Evolutionary conservation across 2,113 vertebrate species (phyloP), one percentile per base, ranked within the genome.

Genomic region (Dipodomys ordii): DNA sequence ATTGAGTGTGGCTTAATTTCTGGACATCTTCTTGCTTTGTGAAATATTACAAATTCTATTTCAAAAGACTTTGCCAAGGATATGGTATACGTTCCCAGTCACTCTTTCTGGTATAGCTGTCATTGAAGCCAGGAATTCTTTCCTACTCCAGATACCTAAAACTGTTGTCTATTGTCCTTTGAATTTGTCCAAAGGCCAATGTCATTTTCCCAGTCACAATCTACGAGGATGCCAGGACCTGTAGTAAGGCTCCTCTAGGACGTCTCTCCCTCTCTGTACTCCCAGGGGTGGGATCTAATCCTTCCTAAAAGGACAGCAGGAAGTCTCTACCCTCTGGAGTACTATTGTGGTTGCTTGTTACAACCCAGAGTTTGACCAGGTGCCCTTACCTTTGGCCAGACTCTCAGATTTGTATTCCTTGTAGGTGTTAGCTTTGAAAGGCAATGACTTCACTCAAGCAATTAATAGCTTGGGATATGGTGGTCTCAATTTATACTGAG

Each of bases 101-200:
- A 18, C 1, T 46, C 16, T 30, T 7, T 16, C 7, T 67, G 22
- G 2, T 57, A 30, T 23, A 62, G 27, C 8, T 4, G 1, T 39
- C 0, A 1, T 6, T 87, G 32, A 46, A 57, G 23, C 25, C 49
- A 71, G 5, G 0, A 2, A 22, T 32, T 60, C 44, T 60, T 25
- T 32, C 1, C 3, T 44, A 15, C 9, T 9, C 16, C 2, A 9
- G 49, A 19, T 1, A 3, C 32, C 23, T 19, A 15, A 7, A 19
- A n/a, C 7, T 10, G 3, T 57, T 39, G 18, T 2, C 20, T 3
- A 30, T 11, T 60, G 20, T 57, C 60, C 12, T 49, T 67, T 53
- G 57, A 49, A 32, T 78, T 30, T 7, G 49, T 57, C 69, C 2
- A 11, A 18, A 64, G 71, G 28, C 28, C 28, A 65, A 8, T 28